A percentile compares a stretch with the other conserved stretches of the same genome.
Conservation (phyloP, 1,140 invertebrate species). For the Caenorhabditis briggsae region DNA sequence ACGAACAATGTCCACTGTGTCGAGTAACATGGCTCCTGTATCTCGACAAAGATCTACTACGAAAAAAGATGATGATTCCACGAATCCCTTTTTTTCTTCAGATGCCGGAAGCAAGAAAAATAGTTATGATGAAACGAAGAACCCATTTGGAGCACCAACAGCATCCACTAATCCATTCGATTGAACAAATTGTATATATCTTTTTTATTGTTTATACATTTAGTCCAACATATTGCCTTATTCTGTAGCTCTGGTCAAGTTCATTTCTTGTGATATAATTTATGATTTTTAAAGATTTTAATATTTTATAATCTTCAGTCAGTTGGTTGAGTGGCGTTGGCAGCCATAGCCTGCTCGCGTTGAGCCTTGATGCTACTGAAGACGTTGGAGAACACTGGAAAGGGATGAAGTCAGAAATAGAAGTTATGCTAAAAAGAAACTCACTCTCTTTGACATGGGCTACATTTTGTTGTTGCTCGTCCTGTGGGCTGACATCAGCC, state of each 20-base stretch:
- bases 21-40: slow-evolving; percentile 22
- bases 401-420: background rate
- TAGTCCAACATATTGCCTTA: background rate
- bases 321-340: slow-evolving; percentile 1
- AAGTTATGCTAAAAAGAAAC: background rate
- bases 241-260: background rate
- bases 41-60: slow-evolving; percentile 31
- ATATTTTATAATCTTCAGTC: background rate
- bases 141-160: slow-evolving; percentile 18
- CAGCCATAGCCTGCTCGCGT: slow-evolving; percentile 11
- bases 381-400: slow-evolving; percentile 44
- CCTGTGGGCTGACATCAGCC: slow-evolving; percentile 7
- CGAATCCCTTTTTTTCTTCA: slow-evolving; percentile 12
- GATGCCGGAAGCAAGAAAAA: background rate
- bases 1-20: slow-evolving; percentile 31
- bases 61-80: background rate
- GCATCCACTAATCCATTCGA: slow-evolving; percentile 20
- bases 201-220: background rate
- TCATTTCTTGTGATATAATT: background rate
- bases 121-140: slow-evolving; percentile 24
- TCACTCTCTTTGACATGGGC: slow-evolving; percentile 13
- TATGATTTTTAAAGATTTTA: too few species aligned
- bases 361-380: slow-evolving; percentile 46
- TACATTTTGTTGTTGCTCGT: slow-evolving; percentile 12
- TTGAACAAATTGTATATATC: background rate